A percentile compares a stretch with the other conserved stretches of the same genome.
These are phyloP conservation scores for Trichechus manatus DNA, from an alignment of 2,113 vertebrate species.

Conservation along the genomic window DNA sequence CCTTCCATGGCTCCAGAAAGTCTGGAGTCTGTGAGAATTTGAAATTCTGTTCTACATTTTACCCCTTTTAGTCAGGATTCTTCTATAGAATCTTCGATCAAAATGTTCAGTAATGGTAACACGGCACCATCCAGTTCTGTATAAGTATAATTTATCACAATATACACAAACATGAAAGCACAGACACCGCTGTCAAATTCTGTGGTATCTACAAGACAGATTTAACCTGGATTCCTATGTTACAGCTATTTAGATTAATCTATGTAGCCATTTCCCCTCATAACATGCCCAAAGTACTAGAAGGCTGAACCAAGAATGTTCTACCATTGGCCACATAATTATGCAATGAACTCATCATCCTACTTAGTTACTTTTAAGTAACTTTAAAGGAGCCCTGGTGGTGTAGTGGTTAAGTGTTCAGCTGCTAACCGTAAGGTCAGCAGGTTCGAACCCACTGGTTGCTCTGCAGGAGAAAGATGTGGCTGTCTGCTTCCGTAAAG, in stretches of 20 bases:
- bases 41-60: too few species aligned
- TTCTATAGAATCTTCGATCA: too few species aligned
- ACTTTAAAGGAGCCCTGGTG: background rate
- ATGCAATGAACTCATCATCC: background rate
- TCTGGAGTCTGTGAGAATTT: too few species aligned
- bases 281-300: background rate
- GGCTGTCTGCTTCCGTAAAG: background rate
- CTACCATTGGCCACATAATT: background rate
- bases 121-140: background rate
- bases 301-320: background rate
- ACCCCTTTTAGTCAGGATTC: too few species aligned
- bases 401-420: background rate
- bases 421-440: background rate
- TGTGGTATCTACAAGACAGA: background rate
- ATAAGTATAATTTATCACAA: background rate
- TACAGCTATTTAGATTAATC: background rate
- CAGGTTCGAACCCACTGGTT: background rate
- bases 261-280: background rate
- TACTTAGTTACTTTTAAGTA: background rate
- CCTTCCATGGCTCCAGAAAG: too few species aligned
- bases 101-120: background rate
- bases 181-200: background rate
- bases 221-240: background rate
- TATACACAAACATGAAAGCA: background rate
- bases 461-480: background rate